These are phyloP conservation scores for Teleogryllus oceanicus DNA, from an alignment of 2,888 invertebrate species.

Conservation along the genomic window DNA sequence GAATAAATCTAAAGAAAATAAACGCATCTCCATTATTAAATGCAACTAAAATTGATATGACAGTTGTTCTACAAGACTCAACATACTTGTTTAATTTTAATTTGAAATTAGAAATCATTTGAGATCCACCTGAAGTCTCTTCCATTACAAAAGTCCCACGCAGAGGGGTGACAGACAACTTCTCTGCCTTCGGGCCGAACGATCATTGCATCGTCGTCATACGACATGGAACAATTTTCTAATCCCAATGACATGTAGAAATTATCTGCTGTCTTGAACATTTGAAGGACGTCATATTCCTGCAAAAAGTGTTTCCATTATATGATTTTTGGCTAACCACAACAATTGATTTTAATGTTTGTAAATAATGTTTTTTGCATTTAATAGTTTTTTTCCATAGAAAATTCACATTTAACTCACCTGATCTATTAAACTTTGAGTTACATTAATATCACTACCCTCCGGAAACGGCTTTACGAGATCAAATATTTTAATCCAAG, in stretches of 20 bases:
- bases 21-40: no score
- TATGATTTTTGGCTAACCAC: neutral
- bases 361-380: no score
- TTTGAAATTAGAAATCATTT: neutral
- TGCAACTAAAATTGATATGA: no score
- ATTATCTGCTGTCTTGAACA: constrained; percentile 59
- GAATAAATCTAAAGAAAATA: no score
- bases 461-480: constrained; percentile 54
- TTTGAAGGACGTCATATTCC: constrained; percentile 45
- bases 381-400: no score
- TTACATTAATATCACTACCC: constrained; percentile 51
- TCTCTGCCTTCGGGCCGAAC: constrained; percentile 56
- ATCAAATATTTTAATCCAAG: constrained; percentile 54
- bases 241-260: constrained; percentile 62
- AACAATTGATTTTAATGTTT: no score
- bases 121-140: constrained; percentile 57
- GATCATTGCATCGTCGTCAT: constrained; percentile 54
- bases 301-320: constrained; percentile 32
- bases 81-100: no score
- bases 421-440: constrained; percentile 50
- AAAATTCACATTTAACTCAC: constrained; percentile 35
- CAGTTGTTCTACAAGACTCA: no score
- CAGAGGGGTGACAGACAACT: constrained; percentile 64
- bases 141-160: constrained; percentile 67
- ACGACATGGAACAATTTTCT: constrained; percentile 57